Base-by-base conservation (phyloP, 2,888 invertebrate genomes). In the Crocallis elinguaria region DNA sequence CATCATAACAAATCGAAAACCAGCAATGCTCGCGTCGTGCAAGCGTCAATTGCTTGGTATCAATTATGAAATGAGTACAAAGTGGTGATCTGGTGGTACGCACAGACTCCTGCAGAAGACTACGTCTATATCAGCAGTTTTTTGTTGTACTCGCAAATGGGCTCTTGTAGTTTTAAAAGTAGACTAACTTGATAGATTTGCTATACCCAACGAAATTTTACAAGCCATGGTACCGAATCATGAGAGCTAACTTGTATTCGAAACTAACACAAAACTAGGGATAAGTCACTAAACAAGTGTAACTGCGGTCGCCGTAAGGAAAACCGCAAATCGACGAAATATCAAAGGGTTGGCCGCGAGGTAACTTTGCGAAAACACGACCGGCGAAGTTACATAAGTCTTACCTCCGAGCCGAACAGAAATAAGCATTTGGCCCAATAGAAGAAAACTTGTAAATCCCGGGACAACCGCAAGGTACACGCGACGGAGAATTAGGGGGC, bases 361-460 rank as follows among this genome's bases (percentile, higher is more conserved):
- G 62, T 58, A 77, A 78, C 76, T 79, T 77, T 66, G 66, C 64
- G 73, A 73, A 77, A 78, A 78, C 75, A 77, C 68, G 73, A 66
- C 64, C 65, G 64, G 58, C 64, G 60, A 79, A 80, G 71, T 81
- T 79, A 64, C 62, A 64, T 71, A 75, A 79, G 72, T 75, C 67
- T 73, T 64, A 66, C 66, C 39, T 16, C 16, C 16, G 53, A 64
- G 66, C 73, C 70, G 75, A 73, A 77, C 76, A 72, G 78, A 79
- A 84, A 81, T 84, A 80, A 81, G 78, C 79, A 75, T 84, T 82
- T 74, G 77, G 74, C 71, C 79, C 82, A 80, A 86, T 84, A 82
- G 79, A 81, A 84, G 83, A 83, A 84, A 88, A 88, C 86, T 88
- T 86, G 75, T 79, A 84, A 88, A 87, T 87, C 88, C 84, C 73